Evolutionary conservation across 2,888 invertebrate genomes (phyloP), one percentile per base, ranked within the genome.

Genomic region (Agonopterix subpropinquella): DNA sequence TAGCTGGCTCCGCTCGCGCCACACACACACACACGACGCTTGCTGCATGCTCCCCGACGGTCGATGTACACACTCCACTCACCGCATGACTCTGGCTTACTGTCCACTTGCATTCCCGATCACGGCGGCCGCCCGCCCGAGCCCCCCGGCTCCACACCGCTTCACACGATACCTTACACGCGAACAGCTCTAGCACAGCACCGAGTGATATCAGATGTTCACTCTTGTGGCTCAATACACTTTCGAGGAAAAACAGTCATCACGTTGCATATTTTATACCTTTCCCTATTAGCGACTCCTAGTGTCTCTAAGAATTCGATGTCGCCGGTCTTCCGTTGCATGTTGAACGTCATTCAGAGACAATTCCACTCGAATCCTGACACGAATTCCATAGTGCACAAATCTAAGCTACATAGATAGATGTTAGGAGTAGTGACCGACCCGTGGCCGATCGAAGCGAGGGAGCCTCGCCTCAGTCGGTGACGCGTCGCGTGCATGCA

Each of bases 191-290:
- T 67, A 81, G 80, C 81, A 84, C 84, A 79, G 83, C 83, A 83
- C 82, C 45, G 39, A 13, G 77, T 67, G 68, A 61, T 65, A 62
- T n/a, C 10, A 9, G 3, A 67, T 63, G 53, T 67, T 76, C 73
- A 81, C 77, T 78, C 75, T 71, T 71, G 61, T 71, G 68, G 77
- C 77, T 80, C 80, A 67, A 59, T 71, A 80, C 82, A 80, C 79
- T 70, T 67, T 76, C 73, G 83, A 82, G 78, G 80, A 78, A 78
- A 70, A 65, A 79, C 74, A 77, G 72, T 74, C 80, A 82, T 84
- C 81, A 82, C 78, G 74, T 74, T 80, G 80, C 86, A 86, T 88
- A 87, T 87, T 88, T 87, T 87, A 88, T 88, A 88, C 88, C 88
- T 88, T 88, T 88, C 88, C 88, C 87, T 83, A 73, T 80, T 82